phyloP scores from a whole-genome alignment of 2,888 invertebrate species.

The Ormyrus nitidulus region DNA sequence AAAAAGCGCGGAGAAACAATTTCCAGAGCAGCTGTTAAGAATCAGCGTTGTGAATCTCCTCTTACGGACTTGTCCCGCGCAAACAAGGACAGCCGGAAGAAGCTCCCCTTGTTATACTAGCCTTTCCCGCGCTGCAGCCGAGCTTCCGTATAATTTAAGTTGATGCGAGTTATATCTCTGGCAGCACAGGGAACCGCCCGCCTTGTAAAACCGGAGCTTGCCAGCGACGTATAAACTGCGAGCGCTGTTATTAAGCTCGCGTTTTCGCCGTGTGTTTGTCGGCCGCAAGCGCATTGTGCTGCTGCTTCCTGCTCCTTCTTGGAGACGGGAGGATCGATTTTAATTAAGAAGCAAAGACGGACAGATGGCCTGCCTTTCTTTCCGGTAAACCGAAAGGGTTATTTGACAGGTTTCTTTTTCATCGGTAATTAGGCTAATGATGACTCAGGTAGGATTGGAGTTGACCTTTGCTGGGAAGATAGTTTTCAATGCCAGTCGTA shows the following conservation, averaged over 20 bases:
- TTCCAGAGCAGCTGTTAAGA: slow-evolving; percentile 45
- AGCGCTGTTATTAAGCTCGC: neutral
- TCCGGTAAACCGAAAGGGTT: too few relatives aligned
- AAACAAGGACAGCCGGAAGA: slow-evolving; percentile 11
- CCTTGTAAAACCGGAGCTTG: slow-evolving; percentile 25
- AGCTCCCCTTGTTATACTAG: slow-evolving; percentile 7
- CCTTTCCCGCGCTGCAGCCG: neutral
- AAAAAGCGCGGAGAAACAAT: slow-evolving; percentile 36
- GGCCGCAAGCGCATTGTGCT: neutral
- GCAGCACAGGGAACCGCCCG: neutral
- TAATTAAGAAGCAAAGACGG: too few relatives aligned
- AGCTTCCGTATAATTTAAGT: slow-evolving; percentile 49
- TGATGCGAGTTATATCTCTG: slow-evolving; percentile 45
- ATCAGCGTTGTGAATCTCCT: slow-evolving; percentile 38
- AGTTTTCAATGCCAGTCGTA: too few relatives aligned
- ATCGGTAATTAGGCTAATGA: too few relatives aligned
- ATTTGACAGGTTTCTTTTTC: too few relatives aligned
- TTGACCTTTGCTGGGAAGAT: too few relatives aligned
- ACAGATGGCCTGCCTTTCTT: too few relatives aligned
- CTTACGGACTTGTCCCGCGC: slow-evolving; percentile 2
- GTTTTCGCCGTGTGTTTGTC: too few relatives aligned
- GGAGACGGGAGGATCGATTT: too few relatives aligned
- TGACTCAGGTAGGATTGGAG: too few relatives aligned
- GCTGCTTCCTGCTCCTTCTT: neutral
- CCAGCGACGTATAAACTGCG: slow-evolving; percentile 18